Evolutionary conservation across 2,888 invertebrate species (phyloP).

Genomic region (Nipponacmea schrenckii): DNA sequence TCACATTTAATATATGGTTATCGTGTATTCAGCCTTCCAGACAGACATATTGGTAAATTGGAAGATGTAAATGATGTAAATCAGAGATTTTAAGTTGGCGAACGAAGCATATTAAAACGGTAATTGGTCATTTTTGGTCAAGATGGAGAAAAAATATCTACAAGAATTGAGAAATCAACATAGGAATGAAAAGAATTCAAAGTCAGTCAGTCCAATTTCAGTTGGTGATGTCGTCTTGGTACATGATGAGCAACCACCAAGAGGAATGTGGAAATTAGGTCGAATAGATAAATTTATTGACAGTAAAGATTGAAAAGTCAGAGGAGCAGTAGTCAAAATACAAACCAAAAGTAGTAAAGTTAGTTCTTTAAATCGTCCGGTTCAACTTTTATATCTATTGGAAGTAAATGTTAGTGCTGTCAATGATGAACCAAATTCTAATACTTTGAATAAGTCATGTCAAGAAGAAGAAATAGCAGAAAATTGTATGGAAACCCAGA

Average conservation of each 20-base stretch:
- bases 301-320: background rate
- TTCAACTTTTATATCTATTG: background rate
- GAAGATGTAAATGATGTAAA: background rate
- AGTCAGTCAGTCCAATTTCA: background rate
- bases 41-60: background rate
- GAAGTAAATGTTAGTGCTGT: background rate
- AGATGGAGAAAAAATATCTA: background rate
- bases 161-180: background rate
- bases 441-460: background rate
- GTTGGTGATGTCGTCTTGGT: background rate
- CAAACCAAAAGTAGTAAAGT: background rate
- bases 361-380: background rate
- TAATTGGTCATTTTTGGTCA: background rate
- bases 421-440: background rate
- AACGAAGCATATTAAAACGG: background rate
- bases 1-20: constrained; percentile 15
- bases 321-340: constrained; percentile 5
- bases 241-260: background rate
- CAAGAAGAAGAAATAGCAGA: no score
- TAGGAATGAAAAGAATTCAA: background rate
- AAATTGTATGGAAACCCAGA: background rate
- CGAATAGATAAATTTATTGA: background rate
- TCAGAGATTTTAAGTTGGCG: background rate
- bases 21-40: constrained; percentile 9
- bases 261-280: background rate